Percentiles rank a stretch among this genome's conserved stretches.
Evolutionary conservation across 2,888 invertebrate species (phyloP).

Genomic region (Vanessa cardui): DNA sequence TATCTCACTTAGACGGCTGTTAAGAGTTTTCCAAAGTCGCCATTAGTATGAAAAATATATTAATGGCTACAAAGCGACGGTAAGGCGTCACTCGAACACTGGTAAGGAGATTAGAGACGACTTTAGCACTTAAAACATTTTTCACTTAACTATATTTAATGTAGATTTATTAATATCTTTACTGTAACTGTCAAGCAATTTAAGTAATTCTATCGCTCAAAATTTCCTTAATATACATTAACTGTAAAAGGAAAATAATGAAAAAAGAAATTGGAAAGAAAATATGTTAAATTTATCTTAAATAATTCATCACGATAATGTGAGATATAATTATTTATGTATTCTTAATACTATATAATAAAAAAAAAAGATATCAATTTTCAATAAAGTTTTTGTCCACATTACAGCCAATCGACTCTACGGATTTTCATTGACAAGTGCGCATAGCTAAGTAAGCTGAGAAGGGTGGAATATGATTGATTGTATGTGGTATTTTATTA

Average conservation of each 20-base stretch:
- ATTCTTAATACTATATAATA: too few species aligned
- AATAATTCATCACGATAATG: too few species aligned
- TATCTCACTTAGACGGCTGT: slow-evolving; percentile 66
- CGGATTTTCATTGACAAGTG: slow-evolving; percentile 58
- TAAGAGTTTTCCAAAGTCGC: slow-evolving; percentile 76
- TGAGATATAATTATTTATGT: too few species aligned
- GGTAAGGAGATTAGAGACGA: slow-evolving; percentile 21
- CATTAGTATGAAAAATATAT: slow-evolving; percentile 80
- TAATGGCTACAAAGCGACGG: slow-evolving; percentile 65
- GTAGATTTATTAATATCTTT: not conserved
- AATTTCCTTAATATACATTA: too few species aligned
- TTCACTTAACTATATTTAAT: not conserved
- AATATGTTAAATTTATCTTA: too few species aligned
- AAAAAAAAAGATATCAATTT: too few species aligned
- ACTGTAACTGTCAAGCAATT: too few species aligned
- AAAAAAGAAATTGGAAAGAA: too few species aligned
- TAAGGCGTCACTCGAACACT: slow-evolving; percentile 58
- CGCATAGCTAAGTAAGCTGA: slow-evolving; percentile 70
- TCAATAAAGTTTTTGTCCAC: not conserved
- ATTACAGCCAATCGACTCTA: slow-evolving; percentile 52
- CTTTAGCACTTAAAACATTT: not conserved
- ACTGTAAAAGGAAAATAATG: too few species aligned
- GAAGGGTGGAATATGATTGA: slow-evolving; percentile 74
- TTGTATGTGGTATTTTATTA: slow-evolving; percentile 71
- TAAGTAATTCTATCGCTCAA: too few species aligned